phyloP scores from a whole-genome alignment of 2,888 invertebrate genomes.

The Anorthoa munda region DNA sequence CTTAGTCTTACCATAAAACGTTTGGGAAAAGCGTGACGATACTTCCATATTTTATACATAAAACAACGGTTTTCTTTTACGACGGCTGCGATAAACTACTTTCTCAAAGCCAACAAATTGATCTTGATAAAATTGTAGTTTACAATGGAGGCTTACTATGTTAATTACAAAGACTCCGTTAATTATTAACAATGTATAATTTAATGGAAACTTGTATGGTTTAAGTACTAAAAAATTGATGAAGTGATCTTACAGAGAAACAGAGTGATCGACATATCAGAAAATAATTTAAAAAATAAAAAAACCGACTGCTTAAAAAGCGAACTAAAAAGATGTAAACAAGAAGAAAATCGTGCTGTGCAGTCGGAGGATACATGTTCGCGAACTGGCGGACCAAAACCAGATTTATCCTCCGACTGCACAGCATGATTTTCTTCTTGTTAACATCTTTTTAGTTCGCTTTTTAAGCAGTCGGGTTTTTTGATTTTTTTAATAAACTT shows the following conservation, averaged over 20 bases:
- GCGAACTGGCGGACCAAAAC: no score
- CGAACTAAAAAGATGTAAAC: no score
- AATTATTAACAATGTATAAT: slow-evolving; percentile 45
- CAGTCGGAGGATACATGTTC: no score
- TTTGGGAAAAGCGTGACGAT: slow-evolving; percentile 39
- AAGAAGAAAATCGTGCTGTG: no score
- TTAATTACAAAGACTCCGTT: slow-evolving; percentile 42
- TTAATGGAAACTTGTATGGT: slow-evolving; percentile 20
- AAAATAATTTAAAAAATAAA: no score
- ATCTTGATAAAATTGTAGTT: slow-evolving; percentile 52
- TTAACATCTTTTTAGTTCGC: no score
- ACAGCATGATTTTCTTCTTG: no score
- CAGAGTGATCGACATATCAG: not conserved
- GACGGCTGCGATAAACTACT: slow-evolving; percentile 37
- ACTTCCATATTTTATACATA: not conserved
- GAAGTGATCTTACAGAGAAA: not conserved
- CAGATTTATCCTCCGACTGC: no score
- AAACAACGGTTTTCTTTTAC: slow-evolving; percentile 44
- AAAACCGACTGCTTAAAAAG: no score
- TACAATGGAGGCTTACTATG: slow-evolving; percentile 44
- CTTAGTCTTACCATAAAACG: not conserved
- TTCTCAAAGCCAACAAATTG: slow-evolving; percentile 46
- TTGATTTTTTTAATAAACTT: no score
- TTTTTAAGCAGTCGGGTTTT: no score
- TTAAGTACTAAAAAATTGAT: slow-evolving; percentile 13